Base-by-base conservation (phyloP, 2,113 vertebrate genomes). In the Ibidorhyncha struthersii region DNA sequence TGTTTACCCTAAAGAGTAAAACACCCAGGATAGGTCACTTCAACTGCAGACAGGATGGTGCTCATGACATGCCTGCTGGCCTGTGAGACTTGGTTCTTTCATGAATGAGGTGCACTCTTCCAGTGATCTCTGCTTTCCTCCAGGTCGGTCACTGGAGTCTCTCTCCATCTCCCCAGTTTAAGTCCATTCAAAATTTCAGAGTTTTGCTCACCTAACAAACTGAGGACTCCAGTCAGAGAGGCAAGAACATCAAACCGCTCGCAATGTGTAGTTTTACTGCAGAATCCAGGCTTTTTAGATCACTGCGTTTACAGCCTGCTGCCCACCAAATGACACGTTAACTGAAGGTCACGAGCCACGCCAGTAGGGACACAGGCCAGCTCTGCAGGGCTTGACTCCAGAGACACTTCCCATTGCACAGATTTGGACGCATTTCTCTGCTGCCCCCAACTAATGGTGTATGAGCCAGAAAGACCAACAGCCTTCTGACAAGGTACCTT, bases 121-220 rank as follows among this genome's bases (percentile, higher is more conserved):
- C 43, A 43, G 40, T 10, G 23, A 30, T 30, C 52, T 30, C 61
- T n/a, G 0, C 36, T 58, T 27, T 41, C 9, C 59, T 43, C 41
- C 14, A 11, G 34, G 15, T 70, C 63, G 15, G 41, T 14, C 56
- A 29, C 59, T 29, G 34, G 43, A 86, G 11, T 19, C 32, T 50
- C 38, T 47, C 32, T n/a, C 9, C 30, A 8, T 7, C 30, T 11
- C 49, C 41, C 26, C 17, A 10, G 1, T n/a, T 62, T 52, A 67
- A 55, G 12, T 2, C 7, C n/a, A 22, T 34, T 43, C 32, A 45
- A 40, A 9, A 69, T 45, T 18, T 34, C 21, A 38, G 73, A 8
- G 11, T 27, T 40, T 34, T 9, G 3, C 27, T 40, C 20, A 11
- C 14, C 8, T 21, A 26, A 41, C 1, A 0, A 47, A 40, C 18